A percentile compares a stretch with the other conserved stretches of the same genome.
These are phyloP conservation scores for Phrynosoma blainvillii DNA, from an alignment of 2,113 vertebrate genomes.

Conservation along the genomic window DNA sequence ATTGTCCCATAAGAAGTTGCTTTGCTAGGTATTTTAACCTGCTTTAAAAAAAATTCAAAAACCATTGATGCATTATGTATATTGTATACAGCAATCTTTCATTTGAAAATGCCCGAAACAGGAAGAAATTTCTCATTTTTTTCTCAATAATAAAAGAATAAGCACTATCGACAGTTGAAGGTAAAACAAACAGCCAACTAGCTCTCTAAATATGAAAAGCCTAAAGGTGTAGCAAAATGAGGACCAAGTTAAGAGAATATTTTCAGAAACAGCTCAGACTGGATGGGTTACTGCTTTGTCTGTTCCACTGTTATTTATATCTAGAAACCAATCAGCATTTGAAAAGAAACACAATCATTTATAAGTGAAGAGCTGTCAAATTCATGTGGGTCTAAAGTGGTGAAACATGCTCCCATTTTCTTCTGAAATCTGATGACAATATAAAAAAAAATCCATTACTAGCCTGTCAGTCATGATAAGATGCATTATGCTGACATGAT, in stretches of 20 bases:
- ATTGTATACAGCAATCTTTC: background rate
- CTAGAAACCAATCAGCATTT: slow-evolving; percentile 52
- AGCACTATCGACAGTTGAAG: background rate
- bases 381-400: slow-evolving; percentile 52
- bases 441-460: slow-evolving; percentile 65
- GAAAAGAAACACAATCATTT: slow-evolving; percentile 60
- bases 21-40: background rate
- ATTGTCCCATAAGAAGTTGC: background rate
- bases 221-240: background rate
- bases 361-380: slow-evolving; percentile 60
- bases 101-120: background rate
- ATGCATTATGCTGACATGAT: slow-evolving; percentile 50
- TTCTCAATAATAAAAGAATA: slow-evolving; percentile 19
- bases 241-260: slow-evolving; percentile 46
- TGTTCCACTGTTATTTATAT: slow-evolving; percentile 57
- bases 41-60: background rate
- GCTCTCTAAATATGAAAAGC: background rate
- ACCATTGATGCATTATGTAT: background rate
- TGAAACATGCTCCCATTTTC: slow-evolving; percentile 54
- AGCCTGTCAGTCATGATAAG: slow-evolving; percentile 65
- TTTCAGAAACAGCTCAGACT: slow-evolving; percentile 46
- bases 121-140: background rate
- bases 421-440: slow-evolving; percentile 58
- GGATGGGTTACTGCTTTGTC: slow-evolving; percentile 52
- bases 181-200: background rate